These are phyloP conservation scores for Pachycephus smyrnensis DNA, from an alignment of 2,888 invertebrate genomes.

Conservation along the genomic window DNA sequence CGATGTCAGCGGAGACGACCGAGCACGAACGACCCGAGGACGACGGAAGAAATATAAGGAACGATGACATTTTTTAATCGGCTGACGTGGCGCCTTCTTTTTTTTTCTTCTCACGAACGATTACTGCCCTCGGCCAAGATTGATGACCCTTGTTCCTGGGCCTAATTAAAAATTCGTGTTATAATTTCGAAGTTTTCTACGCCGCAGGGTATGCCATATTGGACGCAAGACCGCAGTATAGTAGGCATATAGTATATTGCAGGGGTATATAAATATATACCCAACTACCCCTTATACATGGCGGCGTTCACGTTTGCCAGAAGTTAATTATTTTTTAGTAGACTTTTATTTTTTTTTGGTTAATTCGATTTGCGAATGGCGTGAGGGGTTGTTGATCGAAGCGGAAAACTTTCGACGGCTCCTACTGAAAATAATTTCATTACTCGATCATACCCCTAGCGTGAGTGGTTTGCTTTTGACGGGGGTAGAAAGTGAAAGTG, in stretches of 20 bases:
- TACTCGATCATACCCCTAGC: background rate
- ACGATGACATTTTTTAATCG: constrained; percentile 5
- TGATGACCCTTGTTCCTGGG: background rate
- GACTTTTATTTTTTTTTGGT: background rate
- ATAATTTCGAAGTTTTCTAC: background rate
- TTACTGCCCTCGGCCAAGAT: background rate
- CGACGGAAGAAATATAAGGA: background rate
- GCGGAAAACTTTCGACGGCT: no score
- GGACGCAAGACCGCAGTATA: background rate
- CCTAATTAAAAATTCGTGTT: constrained; percentile 5
- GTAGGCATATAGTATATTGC: background rate
- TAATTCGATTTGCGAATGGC: no score
- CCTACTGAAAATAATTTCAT: background rate
- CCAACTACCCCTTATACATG: background rate
- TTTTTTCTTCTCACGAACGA: background rate
- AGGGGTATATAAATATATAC: background rate
- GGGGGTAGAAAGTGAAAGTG: background rate
- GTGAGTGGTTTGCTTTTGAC: background rate
- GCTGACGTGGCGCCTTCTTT: background rate
- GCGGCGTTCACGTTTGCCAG: background rate
- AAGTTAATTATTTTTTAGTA: background rate
- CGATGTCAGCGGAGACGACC: background rate
- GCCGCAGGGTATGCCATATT: background rate
- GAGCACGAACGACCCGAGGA: background rate
- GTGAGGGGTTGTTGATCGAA: no score